Evolutionary conservation across 2,888 invertebrate genomes (phyloP), one percentile per base, ranked within the genome.

Genomic region (Cataglyphis albicans): DNA sequence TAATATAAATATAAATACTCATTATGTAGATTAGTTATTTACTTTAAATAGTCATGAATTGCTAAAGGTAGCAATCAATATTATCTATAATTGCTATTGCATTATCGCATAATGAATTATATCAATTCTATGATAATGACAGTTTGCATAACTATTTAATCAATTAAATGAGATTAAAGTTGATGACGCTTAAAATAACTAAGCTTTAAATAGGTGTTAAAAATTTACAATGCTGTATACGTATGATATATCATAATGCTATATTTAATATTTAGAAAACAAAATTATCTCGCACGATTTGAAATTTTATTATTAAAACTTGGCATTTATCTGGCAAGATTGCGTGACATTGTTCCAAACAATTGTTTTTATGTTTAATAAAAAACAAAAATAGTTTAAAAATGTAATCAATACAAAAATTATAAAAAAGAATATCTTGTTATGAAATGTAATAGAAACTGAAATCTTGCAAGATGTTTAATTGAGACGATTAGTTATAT

Each of bases 251-350:
- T 70, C 3, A 18, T 55, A 35, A 44, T 10, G 44, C 21, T 9
- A 57, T 68, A 70, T 32, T 32, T 32, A 59, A 75, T 78, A 72
- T 78, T 80, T 68, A n/a, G 57, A 83, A 88, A 75, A 64, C 67
- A 64, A 86, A 80, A 72, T 73, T 78, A 52, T 65, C 52, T 52
- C 29, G n/a, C 81, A 18, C 18, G 48, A 80, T 35, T 41, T 63
- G 76, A 80, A 82, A 55, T 78, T 64, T 68, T 68, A 80, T 63
- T 48, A 44, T 72, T 25, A 81, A 65, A 82, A 82, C 78, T 85
- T 80, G 75, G 59, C 29, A 83, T 81, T 85, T 75, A 65, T 82
- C 72, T 81, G 83, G 73, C 72, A 86, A 67, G 29, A 78, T 38
- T 72, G 52, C 29, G 44, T 70, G 21, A 59, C 55, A 68, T 83